Percentiles rank a stretch among this genome's conserved stretches.
These are phyloP conservation scores for Meiosimyza platycephala DNA, from an alignment of 2,888 invertebrate genomes.

Conservation along the genomic window DNA sequence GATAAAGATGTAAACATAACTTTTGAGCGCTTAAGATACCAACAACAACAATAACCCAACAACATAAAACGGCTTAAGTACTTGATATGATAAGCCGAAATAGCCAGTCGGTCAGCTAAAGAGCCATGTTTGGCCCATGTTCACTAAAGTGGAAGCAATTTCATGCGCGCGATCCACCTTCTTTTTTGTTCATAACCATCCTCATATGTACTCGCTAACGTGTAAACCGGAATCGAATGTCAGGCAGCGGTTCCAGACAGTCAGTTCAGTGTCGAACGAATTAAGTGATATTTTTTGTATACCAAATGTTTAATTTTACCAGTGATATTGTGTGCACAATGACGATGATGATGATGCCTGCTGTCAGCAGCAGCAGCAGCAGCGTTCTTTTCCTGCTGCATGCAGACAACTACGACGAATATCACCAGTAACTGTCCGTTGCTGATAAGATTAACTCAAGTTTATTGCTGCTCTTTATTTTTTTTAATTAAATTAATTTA, in stretches of 20 bases:
- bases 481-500: conserved; percentile 64
- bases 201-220: too few species aligned
- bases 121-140: not conserved
- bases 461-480: conserved; percentile 64
- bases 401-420: not conserved
- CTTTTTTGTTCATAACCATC: too few species aligned
- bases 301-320: not conserved
- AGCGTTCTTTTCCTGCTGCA: not conserved
- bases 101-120: too few species aligned
- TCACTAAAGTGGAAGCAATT: conserved; percentile 11
- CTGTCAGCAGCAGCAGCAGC: conserved; percentile 1
- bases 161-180: too few species aligned
- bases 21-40: conserved; percentile 21
- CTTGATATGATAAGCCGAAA: conserved; percentile 24
- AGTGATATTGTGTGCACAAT: not conserved
- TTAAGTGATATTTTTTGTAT: not conserved
- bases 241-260: not conserved
- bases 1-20: conserved; percentile 39
- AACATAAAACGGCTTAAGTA: conserved; percentile 32
- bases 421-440: conserved; percentile 50
- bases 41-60: conserved; percentile 8
- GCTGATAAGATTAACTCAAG: conserved; percentile 63
- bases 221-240: too few species aligned
- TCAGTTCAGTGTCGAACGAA: not conserved
- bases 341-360: not conserved